Conservation (phyloP, 2,113 vertebrate genomes). For the Australoheros scitulus region DNA sequence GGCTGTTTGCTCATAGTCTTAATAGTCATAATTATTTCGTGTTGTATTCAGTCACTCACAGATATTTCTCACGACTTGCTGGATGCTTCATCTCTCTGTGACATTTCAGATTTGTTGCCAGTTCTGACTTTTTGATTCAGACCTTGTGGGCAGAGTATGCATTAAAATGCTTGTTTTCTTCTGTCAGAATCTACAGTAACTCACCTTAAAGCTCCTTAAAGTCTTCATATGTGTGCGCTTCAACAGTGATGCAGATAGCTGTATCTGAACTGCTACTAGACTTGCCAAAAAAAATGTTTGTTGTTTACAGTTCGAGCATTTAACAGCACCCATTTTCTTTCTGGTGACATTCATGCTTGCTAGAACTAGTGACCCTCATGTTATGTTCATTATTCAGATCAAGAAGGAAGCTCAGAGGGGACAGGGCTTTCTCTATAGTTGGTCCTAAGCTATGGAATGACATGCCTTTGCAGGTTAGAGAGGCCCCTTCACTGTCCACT, state of each 20-base stretch:
- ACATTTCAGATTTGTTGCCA: background rate
- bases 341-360: background rate
- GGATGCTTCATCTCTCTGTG: background rate
- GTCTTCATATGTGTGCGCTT: background rate
- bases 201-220: background rate
- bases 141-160: background rate
- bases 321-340: background rate
- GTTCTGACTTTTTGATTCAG: constrained; percentile 1
- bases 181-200: fast-evolving
- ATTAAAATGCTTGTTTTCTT: background rate
- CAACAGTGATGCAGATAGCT: background rate
- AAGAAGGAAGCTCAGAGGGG: no score
- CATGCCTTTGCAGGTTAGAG: no score
- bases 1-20: background rate
- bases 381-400: no score
- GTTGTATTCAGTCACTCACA: background rate
- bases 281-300: background rate
- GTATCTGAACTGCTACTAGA: background rate
- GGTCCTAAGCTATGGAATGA: no score
- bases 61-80: background rate
- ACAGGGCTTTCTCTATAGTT: no score
- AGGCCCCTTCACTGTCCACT: no score
- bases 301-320: fast-evolving
- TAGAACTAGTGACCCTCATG: no score
- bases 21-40: background rate